Evolutionary conservation across 2,113 vertebrate species (phyloP), one percentile per base, ranked within the genome.

Genomic region (Alectura lathami): DNA sequence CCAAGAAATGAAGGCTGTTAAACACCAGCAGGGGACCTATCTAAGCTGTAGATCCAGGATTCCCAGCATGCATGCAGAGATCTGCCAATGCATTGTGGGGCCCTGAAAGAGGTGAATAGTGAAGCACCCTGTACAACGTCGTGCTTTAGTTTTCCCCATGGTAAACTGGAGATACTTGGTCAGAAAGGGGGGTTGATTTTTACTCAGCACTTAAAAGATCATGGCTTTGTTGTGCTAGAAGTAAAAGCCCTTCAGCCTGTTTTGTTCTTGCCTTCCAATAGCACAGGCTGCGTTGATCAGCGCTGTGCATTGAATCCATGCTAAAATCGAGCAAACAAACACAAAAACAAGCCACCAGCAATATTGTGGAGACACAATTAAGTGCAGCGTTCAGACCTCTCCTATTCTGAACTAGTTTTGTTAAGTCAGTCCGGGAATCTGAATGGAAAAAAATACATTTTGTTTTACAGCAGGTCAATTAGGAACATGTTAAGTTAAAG

Each of bases 301-400:
- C 0, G 0, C 34, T 45, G 13, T 17, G 5, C 45, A 40, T 51
- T 54, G 9, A 69, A 24, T 53, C 18, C n/a, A n/a, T 36, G 32
- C 5, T 10, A 24, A 34, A 62, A 54, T 22, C 54, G n/a, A 21
- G 54, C 54, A 57, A 57, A 57, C 54, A 4, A 7, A 57, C 21
- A 18, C 18, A 21, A n/a, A 56, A 57, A 57, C 18, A 21, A 21
- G 12, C 32, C 54, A 13, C 30, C 3, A 3, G 42, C 53, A 63
- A 59, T 43, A 27, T 22, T 32, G 29, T 22, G 32, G 63, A 54
- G 69, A n/a, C 27, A 4, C 0, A 0, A 17, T 47, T 57, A 36
- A 7, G 13, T 29, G 30, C 7, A 50, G 32, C 38, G 22, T 3
- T 70, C 45, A 64, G 56, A 40, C 40, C 38, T 78, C 20, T 16